Base-by-base conservation (phyloP, 2,888 invertebrate species). In the Eristalis arbustorum region DNA sequence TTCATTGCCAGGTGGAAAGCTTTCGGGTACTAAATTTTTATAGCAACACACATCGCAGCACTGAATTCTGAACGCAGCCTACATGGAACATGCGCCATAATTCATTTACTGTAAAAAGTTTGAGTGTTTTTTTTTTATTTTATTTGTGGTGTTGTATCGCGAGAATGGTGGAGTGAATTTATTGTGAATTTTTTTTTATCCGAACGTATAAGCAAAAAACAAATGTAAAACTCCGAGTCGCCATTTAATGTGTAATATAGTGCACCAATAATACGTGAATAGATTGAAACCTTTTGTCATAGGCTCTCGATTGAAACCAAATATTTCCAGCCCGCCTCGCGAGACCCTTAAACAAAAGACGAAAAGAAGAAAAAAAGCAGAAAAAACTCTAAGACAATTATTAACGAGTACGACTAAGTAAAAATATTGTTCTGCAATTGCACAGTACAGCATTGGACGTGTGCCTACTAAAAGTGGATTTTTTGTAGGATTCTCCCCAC, bases 131-230 rank as follows among this genome's bases (percentile, higher is more conserved):
- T 80, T 84, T 68, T 37, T 61, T 73, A 72, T 81, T 78, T 75
- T 87, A 87, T 78, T 87, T 87, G 85, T 87, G 79, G 78, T 87
- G 83, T 87, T 87, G 78, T 87, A 87, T 87, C 83, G 87, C 79
- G 66, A 83, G 87, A 83, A 87, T 87, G 87, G 83, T 73, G 87
- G 83, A 87, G 87, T 83, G 83, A 79, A 79, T 87, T 84, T 87
- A 69, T 75, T 79, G 78, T 83, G 75, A 87, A 78, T 87, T 77
- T 79, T 81, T 79, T 79, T 87, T 78, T 83, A 82, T 71, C 66
- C 73, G 69, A 74, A 75, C 69, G 37, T 72, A 69, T 67, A 75
- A 77, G 66, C 57, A 71, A 82, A 76, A 71, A 85, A 77, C 40
- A 28, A 62, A 68, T 75, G 71, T 56, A 25, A 71, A 68, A 62